These are phyloP conservation scores for Microdon myrmicae DNA, from an alignment of 2,888 invertebrate genomes.

Conservation along the genomic window DNA sequence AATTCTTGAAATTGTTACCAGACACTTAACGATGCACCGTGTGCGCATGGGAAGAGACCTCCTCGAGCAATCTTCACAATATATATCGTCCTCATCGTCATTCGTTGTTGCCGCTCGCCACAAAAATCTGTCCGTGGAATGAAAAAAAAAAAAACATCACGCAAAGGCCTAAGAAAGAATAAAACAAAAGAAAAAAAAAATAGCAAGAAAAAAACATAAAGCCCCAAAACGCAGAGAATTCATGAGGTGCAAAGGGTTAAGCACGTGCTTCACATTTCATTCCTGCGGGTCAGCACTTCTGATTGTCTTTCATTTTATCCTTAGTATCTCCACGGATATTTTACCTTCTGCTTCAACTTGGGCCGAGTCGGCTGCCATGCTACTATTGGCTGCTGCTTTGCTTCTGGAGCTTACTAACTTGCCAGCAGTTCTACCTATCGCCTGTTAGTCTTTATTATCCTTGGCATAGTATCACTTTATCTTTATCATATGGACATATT, in stretches of 20 bases:
- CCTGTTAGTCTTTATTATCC: conserved; percentile 40
- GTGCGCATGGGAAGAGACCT: conserved; percentile 50
- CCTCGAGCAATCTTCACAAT: conserved; percentile 50
- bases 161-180: conserved; percentile 6
- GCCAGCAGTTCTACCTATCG: conserved; percentile 31
- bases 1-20: conserved; percentile 53
- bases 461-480: conserved; percentile 40
- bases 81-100: conserved; percentile 29
- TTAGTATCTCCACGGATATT: conserved; percentile 14
- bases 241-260: conserved; percentile 53
- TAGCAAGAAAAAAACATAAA: conserved; percentile 27
- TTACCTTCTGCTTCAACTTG: conserved; percentile 11
- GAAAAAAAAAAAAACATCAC: too few species aligned
- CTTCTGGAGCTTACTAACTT: conserved; percentile 33
- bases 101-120: conserved; percentile 3
- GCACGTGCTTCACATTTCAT: conserved; percentile 53
- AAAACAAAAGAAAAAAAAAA: conserved; percentile 26
- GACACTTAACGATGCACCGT: conserved; percentile 52
- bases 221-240: conserved; percentile 39
- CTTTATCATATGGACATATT: conserved; percentile 42
- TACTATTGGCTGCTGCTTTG: conserved; percentile 16
- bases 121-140: neutral
- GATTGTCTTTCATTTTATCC: conserved; percentile 40
- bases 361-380: conserved; percentile 10
- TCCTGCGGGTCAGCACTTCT: conserved; percentile 51